Evolutionary conservation across 2,113 vertebrate genomes (phyloP).

Genomic region (Ascaphus truei): DNA sequence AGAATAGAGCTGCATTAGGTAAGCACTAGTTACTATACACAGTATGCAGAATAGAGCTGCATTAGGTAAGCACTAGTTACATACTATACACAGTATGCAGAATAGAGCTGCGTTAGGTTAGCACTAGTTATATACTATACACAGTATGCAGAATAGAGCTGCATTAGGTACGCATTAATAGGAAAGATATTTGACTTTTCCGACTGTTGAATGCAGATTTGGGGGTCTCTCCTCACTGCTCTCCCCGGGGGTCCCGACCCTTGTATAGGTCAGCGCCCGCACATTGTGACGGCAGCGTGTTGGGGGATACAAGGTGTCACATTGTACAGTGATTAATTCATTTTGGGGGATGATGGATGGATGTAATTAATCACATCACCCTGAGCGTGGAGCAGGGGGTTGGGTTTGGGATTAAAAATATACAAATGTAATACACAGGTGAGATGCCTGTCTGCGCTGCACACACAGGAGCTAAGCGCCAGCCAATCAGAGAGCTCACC

Average conservation of each 20-base stretch:
- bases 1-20: too few species aligned
- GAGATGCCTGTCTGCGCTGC: background rate
- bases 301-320: slow-evolving; percentile 6
- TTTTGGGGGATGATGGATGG: slow-evolving; percentile 5
- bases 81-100: too few species aligned
- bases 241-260: background rate
- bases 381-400: background rate
- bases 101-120: too few species aligned
- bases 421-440: background rate
- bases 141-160: too few species aligned
- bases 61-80: too few species aligned
- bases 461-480: background rate
- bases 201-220: background rate
- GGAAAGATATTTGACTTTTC: too few species aligned
- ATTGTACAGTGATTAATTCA: slow-evolving; percentile 11
- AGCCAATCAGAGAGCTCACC: too few species aligned
- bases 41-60: too few species aligned
- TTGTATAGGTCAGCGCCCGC: background rate
- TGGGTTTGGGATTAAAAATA: slow-evolving; percentile 6
- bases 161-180: too few species aligned
- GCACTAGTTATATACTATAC: too few species aligned
- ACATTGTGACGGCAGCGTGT: background rate
- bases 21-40: too few species aligned
- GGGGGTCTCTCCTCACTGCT: background rate
- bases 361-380: slow-evolving; percentile 19